Conservation (phyloP, 2,797 vertebrate species). For the Pristis pectinata region DNA sequence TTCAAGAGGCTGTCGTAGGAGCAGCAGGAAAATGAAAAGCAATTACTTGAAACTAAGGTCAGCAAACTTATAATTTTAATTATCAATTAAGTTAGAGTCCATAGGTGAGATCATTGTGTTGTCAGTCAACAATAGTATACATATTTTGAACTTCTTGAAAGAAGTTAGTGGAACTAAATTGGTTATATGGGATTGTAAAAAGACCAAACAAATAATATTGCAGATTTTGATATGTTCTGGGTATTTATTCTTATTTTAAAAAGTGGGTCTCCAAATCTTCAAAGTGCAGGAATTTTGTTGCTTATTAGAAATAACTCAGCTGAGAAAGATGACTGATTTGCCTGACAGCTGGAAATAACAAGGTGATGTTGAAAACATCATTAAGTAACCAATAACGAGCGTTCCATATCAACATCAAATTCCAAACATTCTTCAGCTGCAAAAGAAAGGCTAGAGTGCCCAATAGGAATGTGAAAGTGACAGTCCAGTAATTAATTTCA, state of each 20-base stretch:
- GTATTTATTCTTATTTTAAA: not conserved
- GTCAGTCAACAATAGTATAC: not conserved
- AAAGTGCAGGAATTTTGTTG: not conserved
- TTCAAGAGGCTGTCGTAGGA: too few relatives aligned
- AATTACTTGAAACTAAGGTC: not conserved
- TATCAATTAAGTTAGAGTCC: not conserved
- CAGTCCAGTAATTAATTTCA: not conserved
- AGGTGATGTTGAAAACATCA: not conserved
- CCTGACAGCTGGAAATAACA: not conserved
- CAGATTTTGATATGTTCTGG: not conserved
- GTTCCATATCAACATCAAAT: not conserved
- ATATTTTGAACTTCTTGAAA: not conserved
- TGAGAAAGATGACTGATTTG: not conserved
- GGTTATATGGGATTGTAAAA: not conserved
- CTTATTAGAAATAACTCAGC: not conserved
- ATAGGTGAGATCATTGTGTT: not conserved
- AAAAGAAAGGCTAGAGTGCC: not conserved
- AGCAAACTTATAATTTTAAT: not conserved
- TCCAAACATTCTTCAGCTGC: not conserved
- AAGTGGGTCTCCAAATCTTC: not conserved
- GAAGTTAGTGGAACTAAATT: not conserved
- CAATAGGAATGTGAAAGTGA: not conserved
- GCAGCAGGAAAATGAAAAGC: too few relatives aligned
- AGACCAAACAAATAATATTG: not conserved
- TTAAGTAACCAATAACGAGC: not conserved